Evolutionary conservation across 2,888 invertebrate species (phyloP).

Genomic region (Blomia tropicalis): DNA sequence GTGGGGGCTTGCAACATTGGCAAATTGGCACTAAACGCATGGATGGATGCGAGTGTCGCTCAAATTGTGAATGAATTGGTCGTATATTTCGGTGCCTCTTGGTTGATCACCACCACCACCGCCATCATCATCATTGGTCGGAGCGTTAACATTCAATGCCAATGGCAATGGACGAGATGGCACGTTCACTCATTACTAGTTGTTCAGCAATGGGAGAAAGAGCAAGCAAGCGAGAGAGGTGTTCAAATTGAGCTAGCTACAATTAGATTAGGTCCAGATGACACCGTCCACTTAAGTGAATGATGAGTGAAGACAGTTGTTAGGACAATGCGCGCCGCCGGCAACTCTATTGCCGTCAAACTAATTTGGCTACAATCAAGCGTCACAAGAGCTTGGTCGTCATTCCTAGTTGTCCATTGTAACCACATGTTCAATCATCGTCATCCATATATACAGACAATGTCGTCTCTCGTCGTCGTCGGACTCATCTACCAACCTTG

Average conservation of each 20-base stretch:
- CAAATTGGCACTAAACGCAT: neutral
- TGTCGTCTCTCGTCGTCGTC: too few relatives aligned
- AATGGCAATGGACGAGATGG: neutral
- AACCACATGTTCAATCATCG: conserved; percentile 4
- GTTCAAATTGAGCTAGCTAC: neutral
- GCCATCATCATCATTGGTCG: too few relatives aligned
- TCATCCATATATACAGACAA: too few relatives aligned
- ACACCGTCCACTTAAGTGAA: conserved; percentile 1
- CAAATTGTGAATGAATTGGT: neutral
- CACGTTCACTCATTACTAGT: too few relatives aligned
- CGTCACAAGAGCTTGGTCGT: neutral
- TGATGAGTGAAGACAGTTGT: neutral
- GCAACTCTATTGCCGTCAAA: neutral
- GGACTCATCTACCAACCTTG: too few relatives aligned
- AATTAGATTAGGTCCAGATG: conserved; percentile 8
- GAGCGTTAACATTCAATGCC: neutral
- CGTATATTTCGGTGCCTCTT: neutral
- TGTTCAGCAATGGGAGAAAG: too few relatives aligned
- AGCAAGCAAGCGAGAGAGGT: too few relatives aligned
- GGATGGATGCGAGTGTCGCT: neutral
- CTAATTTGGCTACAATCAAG: neutral
- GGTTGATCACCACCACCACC: neutral
- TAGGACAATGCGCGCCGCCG: neutral
- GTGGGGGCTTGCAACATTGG: neutral
- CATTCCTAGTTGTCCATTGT: neutral